Percentiles rank a stretch among this genome's conserved stretches.
phyloP scores from a whole-genome alignment of 2,113 vertebrate genomes.

The Chionis minor region DNA sequence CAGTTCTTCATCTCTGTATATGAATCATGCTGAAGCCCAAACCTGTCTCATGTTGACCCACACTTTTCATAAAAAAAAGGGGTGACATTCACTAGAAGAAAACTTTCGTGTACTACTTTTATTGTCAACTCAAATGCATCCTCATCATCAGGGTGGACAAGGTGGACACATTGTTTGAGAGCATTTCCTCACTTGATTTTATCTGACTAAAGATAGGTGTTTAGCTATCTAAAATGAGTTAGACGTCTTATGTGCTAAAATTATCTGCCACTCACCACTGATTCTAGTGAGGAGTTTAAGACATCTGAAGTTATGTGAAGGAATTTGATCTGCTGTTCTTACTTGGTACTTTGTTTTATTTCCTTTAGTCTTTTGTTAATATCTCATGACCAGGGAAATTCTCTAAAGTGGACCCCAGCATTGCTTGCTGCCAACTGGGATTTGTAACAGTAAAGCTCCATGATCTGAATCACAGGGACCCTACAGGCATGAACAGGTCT shows the following conservation, averaged over 20 bases:
- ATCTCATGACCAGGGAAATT: neutral
- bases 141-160: neutral
- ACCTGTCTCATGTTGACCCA: neutral
- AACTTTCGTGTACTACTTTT: neutral
- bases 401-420: neutral
- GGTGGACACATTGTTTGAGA: fast-evolving
- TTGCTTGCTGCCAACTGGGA: neutral
- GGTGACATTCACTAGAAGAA: neutral
- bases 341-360: neutral
- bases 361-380: neutral
- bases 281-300: neutral
- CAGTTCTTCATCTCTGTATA: neutral
- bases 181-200: neutral
- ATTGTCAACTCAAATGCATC: neutral
- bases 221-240: neutral
- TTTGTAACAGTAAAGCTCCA: neutral
- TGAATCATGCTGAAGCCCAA: neutral
- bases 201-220: neutral
- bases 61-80: neutral
- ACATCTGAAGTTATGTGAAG: neutral
- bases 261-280: fast-evolving
- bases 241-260: neutral
- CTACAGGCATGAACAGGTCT: neutral
- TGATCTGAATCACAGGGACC: neutral
- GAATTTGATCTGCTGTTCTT: neutral